Conservation (phyloP, 1,140 invertebrate species). For the Wiebesia pumilae region DNA sequence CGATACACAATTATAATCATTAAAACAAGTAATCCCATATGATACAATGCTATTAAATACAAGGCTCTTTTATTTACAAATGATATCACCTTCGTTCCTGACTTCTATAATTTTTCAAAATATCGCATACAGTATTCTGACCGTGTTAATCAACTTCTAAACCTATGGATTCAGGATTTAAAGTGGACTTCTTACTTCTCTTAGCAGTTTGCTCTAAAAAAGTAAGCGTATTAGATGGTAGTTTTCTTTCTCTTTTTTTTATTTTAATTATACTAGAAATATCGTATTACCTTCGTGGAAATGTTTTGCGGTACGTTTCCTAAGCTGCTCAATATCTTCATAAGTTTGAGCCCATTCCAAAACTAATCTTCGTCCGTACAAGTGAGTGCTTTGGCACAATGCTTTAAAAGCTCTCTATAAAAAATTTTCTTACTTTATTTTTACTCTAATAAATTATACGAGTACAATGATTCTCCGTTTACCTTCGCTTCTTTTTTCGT, state of each 20-base stretch:
- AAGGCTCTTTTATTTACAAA: slow-evolving; percentile 34
- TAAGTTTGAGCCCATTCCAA: slow-evolving; percentile 96
- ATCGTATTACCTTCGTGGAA: slow-evolving; percentile 74
- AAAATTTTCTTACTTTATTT: neutral
- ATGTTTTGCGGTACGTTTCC: slow-evolving; percentile 88
- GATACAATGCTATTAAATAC: slow-evolving; percentile 24
- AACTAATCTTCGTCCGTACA: slow-evolving; percentile 95
- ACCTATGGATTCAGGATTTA: slow-evolving; percentile 61
- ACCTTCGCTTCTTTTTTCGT: slow-evolving; percentile 95
- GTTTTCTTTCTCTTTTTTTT: neutral
- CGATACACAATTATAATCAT: slow-evolving; percentile 23
- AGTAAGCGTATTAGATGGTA: slow-evolving; percentile 9
- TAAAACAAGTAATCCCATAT: slow-evolving; percentile 32
- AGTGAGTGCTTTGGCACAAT: slow-evolving; percentile 95
- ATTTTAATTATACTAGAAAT: neutral
- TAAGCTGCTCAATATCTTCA: slow-evolving; percentile 86
- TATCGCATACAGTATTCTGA: neutral
- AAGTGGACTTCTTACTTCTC: slow-evolving; percentile 60
- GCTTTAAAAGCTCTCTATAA: slow-evolving; percentile 90
- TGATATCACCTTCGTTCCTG: slow-evolving; percentile 6
- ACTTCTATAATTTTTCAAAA: neutral
- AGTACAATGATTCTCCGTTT: slow-evolving; percentile 49
- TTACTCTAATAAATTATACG: neutral
- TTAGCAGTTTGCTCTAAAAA: slow-evolving; percentile 59
- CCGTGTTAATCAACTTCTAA: slow-evolving; percentile 43